Base-by-base conservation (phyloP, 1,140 invertebrate genomes). In the Lasioglossum albipes region DNA sequence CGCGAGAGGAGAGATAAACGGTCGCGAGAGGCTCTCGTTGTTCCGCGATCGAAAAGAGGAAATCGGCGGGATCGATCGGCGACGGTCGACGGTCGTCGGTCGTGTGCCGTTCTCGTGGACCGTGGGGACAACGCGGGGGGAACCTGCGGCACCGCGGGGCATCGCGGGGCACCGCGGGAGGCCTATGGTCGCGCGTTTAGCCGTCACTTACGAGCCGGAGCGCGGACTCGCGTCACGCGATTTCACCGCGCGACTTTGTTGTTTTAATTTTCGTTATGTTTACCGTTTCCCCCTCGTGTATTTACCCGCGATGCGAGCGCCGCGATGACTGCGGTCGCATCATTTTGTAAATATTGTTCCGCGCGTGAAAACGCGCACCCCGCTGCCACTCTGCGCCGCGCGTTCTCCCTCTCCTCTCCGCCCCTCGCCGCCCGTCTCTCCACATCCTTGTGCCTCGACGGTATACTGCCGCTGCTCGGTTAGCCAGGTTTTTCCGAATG, bases 311-410 rank as follows among this genome's bases (percentile, higher is more conserved):
- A 71, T 74, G 76, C 76, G 62, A 66, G 75, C 75, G 68, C 41
- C 66, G 74, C 74, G 80, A 82, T 81, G 74, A 79, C 77, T 78
- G 80, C 76, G 70, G 45, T 79, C 81, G 84, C 84, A 83, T 87
- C 74, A 83, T 86, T 87, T 81, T 87, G 85, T 83, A 87, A 87
- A 87, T 87, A 87, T 86, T 81, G 77, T 76, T 82, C 31, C 61
- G 49, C 68, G 59, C 62, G 75, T 76, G 65, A 82, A 82, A 82
- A 71, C 62, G 68, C 80, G 68, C 68, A 42, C 52, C 31, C 71
- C 54, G 31, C 31, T 36, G 61, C 57, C 74, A 70, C 69, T 71
- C 59, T 65, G 66, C 64, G 49, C 31, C 52, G 45, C 45, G 45
- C 10, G 45, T 9, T 1, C 42, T 20, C 52, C 54, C n/a, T 1